Base-by-base conservation (phyloP, 1,140 invertebrate genomes). In the Halesus radiatus region DNA sequence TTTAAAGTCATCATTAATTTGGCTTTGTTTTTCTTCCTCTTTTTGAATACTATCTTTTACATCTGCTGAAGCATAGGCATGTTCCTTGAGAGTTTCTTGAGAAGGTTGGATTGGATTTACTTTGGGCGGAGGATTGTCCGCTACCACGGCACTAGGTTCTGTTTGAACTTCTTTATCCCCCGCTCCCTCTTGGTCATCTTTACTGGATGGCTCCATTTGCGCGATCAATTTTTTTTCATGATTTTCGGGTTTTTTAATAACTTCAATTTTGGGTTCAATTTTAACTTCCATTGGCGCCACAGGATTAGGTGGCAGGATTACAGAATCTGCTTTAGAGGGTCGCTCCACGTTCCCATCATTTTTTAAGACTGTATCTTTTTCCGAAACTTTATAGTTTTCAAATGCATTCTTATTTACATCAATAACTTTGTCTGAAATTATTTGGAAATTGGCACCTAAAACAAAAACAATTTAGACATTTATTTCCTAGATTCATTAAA, bases 291-390 rank as follows among this genome's bases (percentile, higher is more conserved):
- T 86, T 2, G 88, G 89, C 45, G 87, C 86, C 1, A 89, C 85
- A 3, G 88, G 89, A 73, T 89, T 89, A 0, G 89, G 89, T 7
- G 89, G 88, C 81, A 88, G 87, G 7, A 88, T 83, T 85, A 85
- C 86, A 0, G 89, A 90, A 77, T 75, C 72, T 8, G n/a, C 72
- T 10, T 75, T 75, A 7, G 26, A 15, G 10, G 52, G 45, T 72
- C 53, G n/a, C 13, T 72, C 26, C 18, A 22, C 20, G n/a, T 18
- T 37, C 3, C 7, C 37, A 45, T 45, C 1, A 45, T 45, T 45
- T 45, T 45, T 45, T 45, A 45, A 13, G 37, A 13, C 32, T 37
- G 32, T 1, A 45, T 10, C 13, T 45, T 45, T 45, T 13, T 45
- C 37, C 3, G 37, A 45, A 45, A 45, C 37, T 45, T 45, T 45